A percentile compares a stretch with the other conserved stretches of the same genome.
phyloP scores from a whole-genome alignment of 2,113 vertebrate genomes.

The Miniopterus natalensis region DNA sequence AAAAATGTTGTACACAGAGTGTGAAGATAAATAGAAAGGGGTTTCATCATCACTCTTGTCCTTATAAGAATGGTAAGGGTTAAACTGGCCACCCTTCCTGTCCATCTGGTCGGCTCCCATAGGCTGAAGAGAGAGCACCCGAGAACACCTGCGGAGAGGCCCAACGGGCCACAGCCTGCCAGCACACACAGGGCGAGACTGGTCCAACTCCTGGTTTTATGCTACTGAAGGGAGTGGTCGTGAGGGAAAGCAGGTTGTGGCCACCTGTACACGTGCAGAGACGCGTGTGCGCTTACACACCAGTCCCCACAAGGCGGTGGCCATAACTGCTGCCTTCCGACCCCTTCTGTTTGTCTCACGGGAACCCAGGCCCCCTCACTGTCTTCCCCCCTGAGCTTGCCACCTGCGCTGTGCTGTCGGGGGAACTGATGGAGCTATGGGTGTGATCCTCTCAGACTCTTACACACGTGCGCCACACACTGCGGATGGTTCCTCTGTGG shows the following conservation, averaged over 20 bases:
- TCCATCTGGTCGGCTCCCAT: background rate
- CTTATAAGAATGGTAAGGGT: background rate
- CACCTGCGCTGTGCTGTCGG: background rate
- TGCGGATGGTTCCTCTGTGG: background rate
- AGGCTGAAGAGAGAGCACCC: background rate
- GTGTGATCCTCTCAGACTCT: background rate
- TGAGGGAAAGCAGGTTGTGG: background rate
- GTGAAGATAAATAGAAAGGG: constrained; percentile 70
- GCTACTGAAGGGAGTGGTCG: background rate
- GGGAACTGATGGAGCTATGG: background rate
- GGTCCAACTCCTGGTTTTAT: background rate
- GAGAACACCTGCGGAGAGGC: background rate
- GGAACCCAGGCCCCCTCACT: background rate
- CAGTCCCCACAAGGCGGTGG: too few relatives aligned
- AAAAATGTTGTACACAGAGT: constrained; percentile 63
- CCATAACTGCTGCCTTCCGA: too few relatives aligned
- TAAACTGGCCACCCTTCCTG: background rate
- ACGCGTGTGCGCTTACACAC: too few relatives aligned
- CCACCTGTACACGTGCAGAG: too few relatives aligned
- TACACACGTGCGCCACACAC: background rate
- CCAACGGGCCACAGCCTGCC: too few relatives aligned
- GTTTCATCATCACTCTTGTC: constrained; percentile 72
- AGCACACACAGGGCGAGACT: background rate
- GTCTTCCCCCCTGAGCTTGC: background rate
- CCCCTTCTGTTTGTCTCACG: too few relatives aligned